A percentile compares a stretch with the other conserved stretches of the same genome.
Conservation (phyloP, 30 jellyfish, hydroid and myxozoan species). For the Rhopilema esculentum region DNA sequence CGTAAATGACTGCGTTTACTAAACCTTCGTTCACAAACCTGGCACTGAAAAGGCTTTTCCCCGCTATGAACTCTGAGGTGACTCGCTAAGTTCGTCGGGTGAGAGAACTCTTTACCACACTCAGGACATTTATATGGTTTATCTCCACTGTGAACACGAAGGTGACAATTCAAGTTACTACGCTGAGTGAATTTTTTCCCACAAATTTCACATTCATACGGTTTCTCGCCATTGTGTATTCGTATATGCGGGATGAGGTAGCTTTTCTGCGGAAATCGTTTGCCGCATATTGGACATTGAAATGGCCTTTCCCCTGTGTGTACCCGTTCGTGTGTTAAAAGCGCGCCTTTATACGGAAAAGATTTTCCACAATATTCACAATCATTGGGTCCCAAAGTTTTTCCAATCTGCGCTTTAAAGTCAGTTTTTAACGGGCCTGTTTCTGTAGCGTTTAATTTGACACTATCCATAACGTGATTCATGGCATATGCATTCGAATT, state of each 20-base stretch:
- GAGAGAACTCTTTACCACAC: neutral
- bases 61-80: slow-evolving; percentile 12
- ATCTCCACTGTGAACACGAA: slow-evolving; percentile 17
- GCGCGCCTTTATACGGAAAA: slow-evolving; percentile 1
- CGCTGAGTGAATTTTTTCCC: neutral
- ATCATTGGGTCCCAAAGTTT: too few species aligned
- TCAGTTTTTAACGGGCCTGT: too few species aligned
- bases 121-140: neutral
- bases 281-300: slow-evolving; percentile 30
- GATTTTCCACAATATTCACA: neutral
- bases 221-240: slow-evolving; percentile 14
- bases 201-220: slow-evolving; percentile 1
- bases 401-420: too few species aligned
- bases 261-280: slow-evolving; percentile 15
- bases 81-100: neutral
- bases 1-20: slow-evolving; percentile 2
- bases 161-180: slow-evolving; percentile 1
- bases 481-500: neutral
- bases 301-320: slow-evolving; percentile 18
- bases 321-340: neutral
- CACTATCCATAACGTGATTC: too few species aligned
- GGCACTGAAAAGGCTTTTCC: slow-evolving; percentile 12
- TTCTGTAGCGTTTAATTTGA: too few species aligned
- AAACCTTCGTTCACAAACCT: neutral
- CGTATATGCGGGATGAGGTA: slow-evolving; percentile 3